Conservation (phyloP, 2,888 invertebrate genomes). For the Synanthedon myopaeformis region DNA sequence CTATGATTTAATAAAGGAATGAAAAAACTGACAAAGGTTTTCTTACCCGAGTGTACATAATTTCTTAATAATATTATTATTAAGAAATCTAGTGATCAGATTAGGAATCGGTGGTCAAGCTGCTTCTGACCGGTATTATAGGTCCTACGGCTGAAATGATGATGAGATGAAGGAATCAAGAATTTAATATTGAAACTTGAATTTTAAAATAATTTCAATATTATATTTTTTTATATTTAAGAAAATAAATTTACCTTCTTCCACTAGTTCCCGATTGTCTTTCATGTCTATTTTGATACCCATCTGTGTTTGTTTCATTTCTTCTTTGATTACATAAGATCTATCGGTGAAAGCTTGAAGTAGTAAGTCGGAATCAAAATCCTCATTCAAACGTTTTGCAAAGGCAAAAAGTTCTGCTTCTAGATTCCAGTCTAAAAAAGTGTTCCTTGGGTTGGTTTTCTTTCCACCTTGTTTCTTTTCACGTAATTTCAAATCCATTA, state of each 20-base stretch:
- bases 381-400: slow-evolving; percentile 85
- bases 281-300: slow-evolving; percentile 75
- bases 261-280: slow-evolving; percentile 77
- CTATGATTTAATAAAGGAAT: too few species aligned
- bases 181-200: too few species aligned
- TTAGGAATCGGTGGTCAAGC: too few species aligned
- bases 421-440: slow-evolving; percentile 88
- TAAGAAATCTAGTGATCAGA: too few species aligned
- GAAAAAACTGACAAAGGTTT: too few species aligned
- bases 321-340: slow-evolving; percentile 81
- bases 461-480: slow-evolving; percentile 72
- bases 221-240: not conserved
- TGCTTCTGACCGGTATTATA: not conserved
- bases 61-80: too few species aligned
- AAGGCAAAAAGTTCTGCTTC: slow-evolving; percentile 90
- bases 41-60: too few species aligned
- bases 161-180: too few species aligned
- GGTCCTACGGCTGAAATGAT: too few species aligned
- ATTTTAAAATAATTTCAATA: not conserved
- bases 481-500: slow-evolving; percentile 72
- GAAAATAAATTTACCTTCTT: slow-evolving; percentile 56
- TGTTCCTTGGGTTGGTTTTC: slow-evolving; percentile 61
- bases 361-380: slow-evolving; percentile 78
- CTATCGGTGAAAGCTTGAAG: slow-evolving; percentile 83
- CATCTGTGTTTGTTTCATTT: slow-evolving; percentile 74